Base-by-base conservation (phyloP, 2,888 invertebrate genomes). In the Tanytarsus gracilentus region DNA sequence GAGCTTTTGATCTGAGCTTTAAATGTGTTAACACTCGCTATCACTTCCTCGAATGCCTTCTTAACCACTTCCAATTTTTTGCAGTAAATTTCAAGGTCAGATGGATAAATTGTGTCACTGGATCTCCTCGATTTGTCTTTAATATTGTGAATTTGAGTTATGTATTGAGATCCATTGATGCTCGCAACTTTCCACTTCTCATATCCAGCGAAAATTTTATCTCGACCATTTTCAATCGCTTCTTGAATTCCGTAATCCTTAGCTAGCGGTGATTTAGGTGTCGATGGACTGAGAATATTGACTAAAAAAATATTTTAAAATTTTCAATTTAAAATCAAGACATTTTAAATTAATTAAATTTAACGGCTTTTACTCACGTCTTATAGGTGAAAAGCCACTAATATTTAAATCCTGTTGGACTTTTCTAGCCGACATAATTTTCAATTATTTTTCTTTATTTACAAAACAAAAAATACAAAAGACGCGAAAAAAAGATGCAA, bases 61-160 rank as follows among this genome's bases (percentile, higher is more conserved):
- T 66, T 39, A 14, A 72, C 68, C 2, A 69, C 63, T n/a, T 66
- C 66, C 33, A 73, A 63, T 62, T 72, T 72, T n/a, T 69, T 67
- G 58, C 70, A 70, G 9, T 65, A 65, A 0, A 62, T 14, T 7
- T 65, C 61, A 1, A 73, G 61, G 29, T 69, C 69, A 7, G 65
- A 62, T 0, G 71, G 69, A 62, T 69, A 73, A 3, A 61, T 36
- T 1, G 62, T 63, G 2, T 6, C 27, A n/a, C 48, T 62, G 2
- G 33, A 5, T 7, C 3, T n/a, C 8, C 21, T 52, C 2, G 64
- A 63, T 27, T 68, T 39, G 3, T 55, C 55, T 40, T 39, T 55
- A 3, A 55, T 5, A 26, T 27, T 55, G 26, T 55, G 55, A 27
- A 55, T 55, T 4, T 1, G 4, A 16, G 16, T 39, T 4, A 55